Evolutionary conservation across 2,113 vertebrate genomes (phyloP).

Genomic region (Haliaeetus leucogaster): DNA sequence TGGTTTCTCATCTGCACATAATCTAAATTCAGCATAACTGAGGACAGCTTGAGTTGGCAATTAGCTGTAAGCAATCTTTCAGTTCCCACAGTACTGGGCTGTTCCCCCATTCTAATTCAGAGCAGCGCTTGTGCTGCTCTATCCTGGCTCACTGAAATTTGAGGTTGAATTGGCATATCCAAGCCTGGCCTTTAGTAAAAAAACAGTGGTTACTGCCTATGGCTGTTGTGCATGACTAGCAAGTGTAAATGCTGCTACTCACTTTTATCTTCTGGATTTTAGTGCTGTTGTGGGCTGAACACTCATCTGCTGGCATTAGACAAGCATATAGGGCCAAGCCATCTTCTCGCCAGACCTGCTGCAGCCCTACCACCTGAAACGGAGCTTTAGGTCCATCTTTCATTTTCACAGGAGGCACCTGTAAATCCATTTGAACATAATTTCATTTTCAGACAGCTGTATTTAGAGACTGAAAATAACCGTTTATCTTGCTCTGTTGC

Average conservation of each 20-base stretch:
- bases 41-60: neutral
- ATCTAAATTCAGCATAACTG: neutral
- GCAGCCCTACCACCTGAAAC: slow-evolving; percentile 70
- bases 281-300: neutral
- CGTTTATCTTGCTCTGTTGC: neutral
- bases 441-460: neutral
- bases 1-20: neutral
- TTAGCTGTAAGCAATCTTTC: neutral
- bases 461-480: neutral
- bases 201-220: too few species aligned
- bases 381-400: slow-evolving; percentile 23
- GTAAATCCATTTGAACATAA: neutral
- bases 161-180: neutral
- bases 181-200: neutral
- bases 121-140: neutral
- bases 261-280: slow-evolving; percentile 16
- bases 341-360: slow-evolving; percentile 71
- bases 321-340: slow-evolving; percentile 69
- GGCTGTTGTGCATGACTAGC: neutral
- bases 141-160: neutral
- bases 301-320: slow-evolving; percentile 16
- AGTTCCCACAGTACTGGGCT: neutral
- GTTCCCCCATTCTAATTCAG: neutral
- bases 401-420: slow-evolving; percentile 12
- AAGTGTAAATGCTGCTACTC: neutral